Base-by-base conservation (phyloP, 2,888 invertebrate species). In the Sphaerophoria taeniata region DNA sequence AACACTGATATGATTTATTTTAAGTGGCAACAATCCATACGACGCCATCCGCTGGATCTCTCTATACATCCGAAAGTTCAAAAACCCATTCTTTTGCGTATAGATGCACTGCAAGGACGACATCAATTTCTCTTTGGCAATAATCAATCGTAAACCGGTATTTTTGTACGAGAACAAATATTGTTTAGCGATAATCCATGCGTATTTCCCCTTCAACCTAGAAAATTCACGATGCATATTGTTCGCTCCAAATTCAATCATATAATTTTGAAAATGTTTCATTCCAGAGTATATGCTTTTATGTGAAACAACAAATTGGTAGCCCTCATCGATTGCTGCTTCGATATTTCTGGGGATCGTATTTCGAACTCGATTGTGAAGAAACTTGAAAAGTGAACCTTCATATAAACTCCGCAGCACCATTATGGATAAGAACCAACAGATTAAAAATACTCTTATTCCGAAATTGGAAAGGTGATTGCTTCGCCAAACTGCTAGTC, bases 381-480 rank as follows among this genome's bases (percentile, higher is more conserved):
- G 24, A n/a, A 60, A 60, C 24, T 24, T 60, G n/a, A 60, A 60
- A 12, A 60, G 39, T 24, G 24, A 43, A 7, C 60, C 60, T 43
- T 43, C 60, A 24, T 60, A 60, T 0, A 6, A 60, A 43, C 43
- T 60, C 0, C 24, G 60, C n/a, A 60, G 6, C 3, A 60, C 6
- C 2, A 60, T 3, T 2, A 14, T 39, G 16, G 39, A 12, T 39
- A 58, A 58, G n/a, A 39, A 34, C 58, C 58, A 58, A n/a, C 16
- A 12, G 4, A 24, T 24, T 16, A 58, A 14, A 58, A 39, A 24
- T 4, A 51, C 16, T 24, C 0, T 16, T 58, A 1, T 6, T 58
- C 11, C 9, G 11, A 5, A 58, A 24, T 11, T 9, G 3, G 1
- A 58, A 39, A n/a, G n/a, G n/a, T n/a, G n/a, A n/a, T n/a, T n/a